Evolutionary conservation across 2,888 invertebrate species (phyloP).

Genomic region (Apodemia duryi): DNA sequence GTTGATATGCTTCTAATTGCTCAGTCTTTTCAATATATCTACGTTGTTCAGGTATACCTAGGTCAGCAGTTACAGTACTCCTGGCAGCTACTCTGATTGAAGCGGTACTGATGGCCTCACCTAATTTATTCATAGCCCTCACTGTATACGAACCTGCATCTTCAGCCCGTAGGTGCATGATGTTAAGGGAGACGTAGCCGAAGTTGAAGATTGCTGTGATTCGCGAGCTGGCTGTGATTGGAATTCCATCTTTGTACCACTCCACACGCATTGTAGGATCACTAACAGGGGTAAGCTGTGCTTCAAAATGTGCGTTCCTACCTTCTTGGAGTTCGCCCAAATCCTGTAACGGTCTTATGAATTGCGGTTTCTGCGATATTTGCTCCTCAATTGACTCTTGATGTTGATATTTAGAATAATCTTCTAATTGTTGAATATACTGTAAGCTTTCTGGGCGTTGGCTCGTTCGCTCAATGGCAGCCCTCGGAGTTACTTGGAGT

Average conservation of each 20-base stretch:
- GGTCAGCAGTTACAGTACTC: constrained; percentile 90
- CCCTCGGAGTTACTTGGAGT: constrained; percentile 88
- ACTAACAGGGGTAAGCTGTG: constrained; percentile 93
- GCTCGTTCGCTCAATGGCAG: constrained; percentile 91
- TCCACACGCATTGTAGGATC: constrained; percentile 96
- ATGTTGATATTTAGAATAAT: constrained; percentile 92
- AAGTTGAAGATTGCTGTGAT: constrained; percentile 99
- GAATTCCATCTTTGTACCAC: constrained; percentile 96
- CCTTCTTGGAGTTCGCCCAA: constrained; percentile 94
- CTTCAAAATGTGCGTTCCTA: constrained; percentile 95
- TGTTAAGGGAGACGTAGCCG: constrained; percentile 98
- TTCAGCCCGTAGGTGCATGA: constrained; percentile 98
- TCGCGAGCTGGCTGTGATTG: constrained; percentile 97
- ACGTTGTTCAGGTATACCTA: constrained; percentile 94
- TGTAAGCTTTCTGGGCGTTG: constrained; percentile 95
- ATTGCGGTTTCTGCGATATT: constrained; percentile 89
- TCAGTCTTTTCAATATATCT: constrained; percentile 95
- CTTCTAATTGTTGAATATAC: constrained; percentile 94
- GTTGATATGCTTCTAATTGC: constrained; percentile 93
- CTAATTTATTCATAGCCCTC: constrained; percentile 93
- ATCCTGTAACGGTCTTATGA: constrained; percentile 92
- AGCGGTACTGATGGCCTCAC: constrained; percentile 93
- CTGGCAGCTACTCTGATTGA: constrained; percentile 86
- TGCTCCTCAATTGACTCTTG: constrained; percentile 91
- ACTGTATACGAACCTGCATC: constrained; percentile 97